Evolutionary conservation across 2,888 invertebrate genomes (phyloP), one percentile per base, ranked within the genome.

Genomic region (Abrostola triplasia): DNA sequence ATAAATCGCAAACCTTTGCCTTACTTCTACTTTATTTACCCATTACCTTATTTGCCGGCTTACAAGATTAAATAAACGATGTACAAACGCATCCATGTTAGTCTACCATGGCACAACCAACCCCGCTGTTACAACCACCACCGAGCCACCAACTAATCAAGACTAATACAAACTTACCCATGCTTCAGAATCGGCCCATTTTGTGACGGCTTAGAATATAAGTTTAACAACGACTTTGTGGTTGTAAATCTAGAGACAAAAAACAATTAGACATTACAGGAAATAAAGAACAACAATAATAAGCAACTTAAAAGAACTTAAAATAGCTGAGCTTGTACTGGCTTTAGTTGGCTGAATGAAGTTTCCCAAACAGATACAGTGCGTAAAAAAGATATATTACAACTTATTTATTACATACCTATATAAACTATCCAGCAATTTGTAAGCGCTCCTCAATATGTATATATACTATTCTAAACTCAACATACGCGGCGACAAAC

Each of bases 181-280:
- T 96, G 96, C 92, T 96, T 96, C 87, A 96, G 90, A 82, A 95
- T 95, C 84, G 95, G 92, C 91, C 95, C 95, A 84, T 95, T 95
- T 89, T 95, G 96, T 85, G 95, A 95, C 84, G 96, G 92, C 93
- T 96, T 96, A 89, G 96, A 95, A 90, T 96, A 96, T 89, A 96
- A 95, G 92, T 96, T 96, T 93, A 96, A 92, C 93, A 96, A 95
- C 79, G 96, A 96, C 91, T 96, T 96, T 89, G 96, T 96, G 58
- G 96, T 96, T 80, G 96, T 96, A 92, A 96, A 96, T 96, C 97
- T 96, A 96, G 59, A 82, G 89, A 79, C 64, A 75, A 86, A 85
- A 87, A 88, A 88, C 83, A 79, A 82, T 79, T 84, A 82, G 72
- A 84, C 83, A 71, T 83, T 71, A 79, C 77, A 82, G 76, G 79